Conservation (phyloP, 2,888 invertebrate genomes). For the Lycophotia porphyrea region DNA sequence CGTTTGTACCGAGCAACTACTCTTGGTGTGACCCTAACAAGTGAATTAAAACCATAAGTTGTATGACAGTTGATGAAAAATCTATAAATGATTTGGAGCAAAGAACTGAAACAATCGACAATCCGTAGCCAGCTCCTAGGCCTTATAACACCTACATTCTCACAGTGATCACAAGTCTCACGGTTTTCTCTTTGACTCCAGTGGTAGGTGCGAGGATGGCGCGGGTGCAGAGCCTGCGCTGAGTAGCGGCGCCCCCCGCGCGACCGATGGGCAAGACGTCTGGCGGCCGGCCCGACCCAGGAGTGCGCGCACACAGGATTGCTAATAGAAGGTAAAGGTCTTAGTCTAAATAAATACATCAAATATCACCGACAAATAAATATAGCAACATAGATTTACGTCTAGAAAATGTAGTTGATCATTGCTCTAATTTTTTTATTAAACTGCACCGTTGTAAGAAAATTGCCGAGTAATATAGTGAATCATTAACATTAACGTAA, state of each 20-base stretch:
- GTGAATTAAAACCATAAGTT: background rate
- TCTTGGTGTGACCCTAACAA: background rate
- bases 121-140: background rate
- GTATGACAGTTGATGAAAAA: background rate
- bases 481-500: background rate
- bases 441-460: background rate
- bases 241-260: constrained; percentile 75
- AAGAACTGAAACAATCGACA: background rate
- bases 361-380: background rate
- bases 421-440: no score
- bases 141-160: background rate
- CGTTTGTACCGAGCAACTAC: background rate
- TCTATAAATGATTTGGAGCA: background rate
- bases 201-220: constrained; percentile 72
- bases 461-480: background rate
- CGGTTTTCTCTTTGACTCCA: constrained; percentile 19
- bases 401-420: background rate
- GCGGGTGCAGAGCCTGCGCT: constrained; percentile 70
- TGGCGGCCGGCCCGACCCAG: constrained; percentile 84
- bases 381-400: background rate
- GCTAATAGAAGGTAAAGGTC: constrained; percentile 80
- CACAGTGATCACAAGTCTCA: background rate
- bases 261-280: constrained; percentile 88
- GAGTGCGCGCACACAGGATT: constrained; percentile 84
- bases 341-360: background rate